Evolutionary conservation across 2,888 invertebrate species (phyloP).

Genomic region (Synanthedon andrenaeformis): DNA sequence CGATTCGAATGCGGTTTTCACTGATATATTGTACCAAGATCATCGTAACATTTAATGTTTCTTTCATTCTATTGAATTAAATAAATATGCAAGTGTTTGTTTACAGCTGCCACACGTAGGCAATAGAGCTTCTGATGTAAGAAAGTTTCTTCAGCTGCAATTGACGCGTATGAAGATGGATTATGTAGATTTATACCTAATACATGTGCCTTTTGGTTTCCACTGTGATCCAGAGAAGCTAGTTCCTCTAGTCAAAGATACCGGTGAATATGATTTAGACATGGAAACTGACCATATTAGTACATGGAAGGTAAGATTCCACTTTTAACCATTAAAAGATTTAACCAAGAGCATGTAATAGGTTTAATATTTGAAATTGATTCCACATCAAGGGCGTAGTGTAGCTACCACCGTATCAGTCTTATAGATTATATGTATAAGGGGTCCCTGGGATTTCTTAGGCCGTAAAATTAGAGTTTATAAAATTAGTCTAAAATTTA

Average conservation of each 20-base stretch:
- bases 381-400: background rate
- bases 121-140: conserved; percentile 76
- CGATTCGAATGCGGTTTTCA: too few species aligned
- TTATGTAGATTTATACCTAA: conserved; percentile 83
- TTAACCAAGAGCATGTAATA: background rate
- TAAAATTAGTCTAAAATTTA: too few species aligned
- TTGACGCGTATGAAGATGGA: conserved; percentile 73
- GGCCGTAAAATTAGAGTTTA: too few species aligned
- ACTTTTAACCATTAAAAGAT: too few species aligned
- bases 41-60: background rate
- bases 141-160: conserved; percentile 74
- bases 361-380: background rate
- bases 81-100: background rate
- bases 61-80: too few species aligned
- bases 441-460: too few species aligned
- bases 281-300: conserved; percentile 72
- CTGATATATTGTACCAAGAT: too few species aligned
- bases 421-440: too few species aligned
- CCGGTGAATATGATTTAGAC: conserved; percentile 73
- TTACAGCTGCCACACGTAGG: conserved; percentile 77
- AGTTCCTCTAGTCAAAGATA: conserved; percentile 66
- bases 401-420: too few species aligned
- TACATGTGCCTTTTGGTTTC: conserved; percentile 82
- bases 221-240: conserved; percentile 63
- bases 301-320: conserved; percentile 75